Evolutionary conservation across 2,113 vertebrate species (phyloP).

Genomic region (Tenebrosternarchus preto): DNA sequence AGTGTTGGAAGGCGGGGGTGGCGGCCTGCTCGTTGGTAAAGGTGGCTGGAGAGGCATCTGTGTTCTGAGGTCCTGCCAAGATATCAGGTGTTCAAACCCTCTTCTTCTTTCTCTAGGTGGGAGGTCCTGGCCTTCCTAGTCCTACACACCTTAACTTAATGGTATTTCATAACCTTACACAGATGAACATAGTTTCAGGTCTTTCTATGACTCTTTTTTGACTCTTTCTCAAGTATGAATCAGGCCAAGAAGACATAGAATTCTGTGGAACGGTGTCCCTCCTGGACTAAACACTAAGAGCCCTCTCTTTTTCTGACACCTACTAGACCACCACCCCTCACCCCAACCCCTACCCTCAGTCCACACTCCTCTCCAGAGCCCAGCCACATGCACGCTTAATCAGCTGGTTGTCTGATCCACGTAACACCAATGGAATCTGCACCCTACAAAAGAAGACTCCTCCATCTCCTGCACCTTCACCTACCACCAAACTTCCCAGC

Average conservation of each 20-base stretch:
- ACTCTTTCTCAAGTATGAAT: not conserved
- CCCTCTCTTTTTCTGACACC: not conserved
- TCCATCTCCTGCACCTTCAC: too few species aligned
- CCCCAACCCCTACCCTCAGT: too few species aligned
- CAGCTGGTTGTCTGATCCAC: constrained; percentile 48
- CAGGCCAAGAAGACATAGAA: not conserved
- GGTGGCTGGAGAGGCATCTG: not conserved
- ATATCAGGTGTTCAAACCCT: too few species aligned
- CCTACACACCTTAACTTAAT: too few species aligned
- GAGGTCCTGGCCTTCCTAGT: too few species aligned
- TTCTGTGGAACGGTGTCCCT: too few species aligned
- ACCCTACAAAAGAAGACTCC: constrained; percentile 23
- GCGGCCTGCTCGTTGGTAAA: not conserved
- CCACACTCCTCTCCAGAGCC: not conserved
- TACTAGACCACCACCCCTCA: not conserved
- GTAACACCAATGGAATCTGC: constrained; percentile 45
- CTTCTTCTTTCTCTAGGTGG: too few species aligned
- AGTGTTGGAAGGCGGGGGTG: not conserved
- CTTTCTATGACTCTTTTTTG: not conserved
- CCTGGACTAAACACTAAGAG: constrained; percentile 12
- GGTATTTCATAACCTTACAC: too few species aligned
- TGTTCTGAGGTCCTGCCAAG: not conserved
- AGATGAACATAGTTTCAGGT: not conserved
- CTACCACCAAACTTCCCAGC: not conserved
- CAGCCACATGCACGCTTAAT: constrained; percentile 30